Evolutionary conservation across 1,140 invertebrate genomes (phyloP).

Genomic region (Ridgeia piscesae): DNA sequence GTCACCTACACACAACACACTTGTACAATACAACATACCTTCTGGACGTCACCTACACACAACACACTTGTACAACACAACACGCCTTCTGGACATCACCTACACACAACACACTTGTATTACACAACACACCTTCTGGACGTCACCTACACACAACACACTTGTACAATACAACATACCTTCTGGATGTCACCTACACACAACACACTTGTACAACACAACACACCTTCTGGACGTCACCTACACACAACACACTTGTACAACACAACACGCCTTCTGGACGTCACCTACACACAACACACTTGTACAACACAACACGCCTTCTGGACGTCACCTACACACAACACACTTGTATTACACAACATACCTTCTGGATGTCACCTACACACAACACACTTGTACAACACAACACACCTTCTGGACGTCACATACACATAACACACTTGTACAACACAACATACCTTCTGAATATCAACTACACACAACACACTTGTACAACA

Average conservation of each 20-base stretch:
- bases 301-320: no score
- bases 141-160: not conserved
- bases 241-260: slow-evolving; percentile 37
- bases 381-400: no score
- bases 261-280: no score
- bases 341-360: no score
- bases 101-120: not conserved
- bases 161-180: not conserved
- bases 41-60: not conserved
- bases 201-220: slow-evolving; percentile 24
- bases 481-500: slow-evolving; percentile 18
- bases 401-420: slow-evolving; percentile 54
- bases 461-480: no score
- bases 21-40: not conserved
- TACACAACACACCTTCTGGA: not conserved
- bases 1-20: not conserved
- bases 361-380: no score
- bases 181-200: not conserved
- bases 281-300: no score
- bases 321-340: no score
- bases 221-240: slow-evolving; percentile 57
- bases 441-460: no score
- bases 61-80: not conserved
- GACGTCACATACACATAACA: slow-evolving; percentile 49
- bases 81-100: not conserved